Evolutionary conservation across 92 coral and sea anemone genomes (phyloP).

Genomic region (Heliopora coerulea): DNA sequence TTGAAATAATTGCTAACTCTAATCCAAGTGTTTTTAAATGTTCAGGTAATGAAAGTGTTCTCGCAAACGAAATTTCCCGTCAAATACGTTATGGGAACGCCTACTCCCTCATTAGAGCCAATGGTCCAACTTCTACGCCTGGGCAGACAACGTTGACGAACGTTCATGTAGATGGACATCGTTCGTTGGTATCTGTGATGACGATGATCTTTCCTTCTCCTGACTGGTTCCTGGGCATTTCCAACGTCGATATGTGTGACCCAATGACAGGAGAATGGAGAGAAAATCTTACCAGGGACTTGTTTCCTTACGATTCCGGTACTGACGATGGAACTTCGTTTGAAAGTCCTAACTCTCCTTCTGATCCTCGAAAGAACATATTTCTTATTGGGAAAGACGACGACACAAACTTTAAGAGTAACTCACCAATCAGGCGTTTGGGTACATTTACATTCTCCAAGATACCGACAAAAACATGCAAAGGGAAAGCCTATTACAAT

Average conservation of each 20-base stretch:
- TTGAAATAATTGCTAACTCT: too few species aligned
- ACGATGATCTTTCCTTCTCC: constrained; percentile 36
- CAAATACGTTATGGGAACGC: not conserved
- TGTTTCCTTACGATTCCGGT: constrained; percentile 27
- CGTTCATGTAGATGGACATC: constrained; percentile 7
- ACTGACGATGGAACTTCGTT: constrained; percentile 39
- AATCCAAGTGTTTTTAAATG: not conserved
- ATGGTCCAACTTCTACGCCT: not conserved
- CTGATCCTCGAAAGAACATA: constrained; percentile 25
- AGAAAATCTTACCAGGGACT: not conserved
- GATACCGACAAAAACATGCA: constrained; percentile 13
- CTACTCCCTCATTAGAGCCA: not conserved
- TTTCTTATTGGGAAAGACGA: constrained; percentile 26
- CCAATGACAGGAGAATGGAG: constrained; percentile 5
- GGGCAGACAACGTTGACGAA: not conserved
- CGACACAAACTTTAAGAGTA: constrained; percentile 29
- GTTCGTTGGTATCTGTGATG: constrained; percentile 33
- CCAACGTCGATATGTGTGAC: constrained; percentile 28
- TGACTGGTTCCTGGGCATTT: constrained; percentile 38
- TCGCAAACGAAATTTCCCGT: not conserved
- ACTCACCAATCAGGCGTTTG: not conserved
- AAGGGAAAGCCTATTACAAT: constrained; percentile 46
- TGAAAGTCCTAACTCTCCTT: not conserved
- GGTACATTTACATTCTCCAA: constrained; percentile 31
- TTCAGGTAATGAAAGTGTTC: not conserved